Percentiles rank a stretch among this genome's conserved stretches.
phyloP scores from a whole-genome alignment of 2,113 vertebrate genomes.

The Grallaria varia region DNA sequence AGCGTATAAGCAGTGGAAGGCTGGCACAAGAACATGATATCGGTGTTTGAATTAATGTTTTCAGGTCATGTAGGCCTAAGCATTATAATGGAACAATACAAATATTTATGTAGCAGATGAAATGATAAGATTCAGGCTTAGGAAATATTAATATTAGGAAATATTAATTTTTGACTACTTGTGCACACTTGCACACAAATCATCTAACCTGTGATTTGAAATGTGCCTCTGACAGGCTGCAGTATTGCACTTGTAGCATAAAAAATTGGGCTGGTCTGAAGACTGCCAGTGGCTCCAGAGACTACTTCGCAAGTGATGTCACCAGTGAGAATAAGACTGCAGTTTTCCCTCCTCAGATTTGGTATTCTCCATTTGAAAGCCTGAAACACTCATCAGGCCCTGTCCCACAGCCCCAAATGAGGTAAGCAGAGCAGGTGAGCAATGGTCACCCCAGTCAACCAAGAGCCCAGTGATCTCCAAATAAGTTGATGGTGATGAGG shows the following conservation, averaged over 20 bases:
- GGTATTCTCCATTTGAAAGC: fast-evolving
- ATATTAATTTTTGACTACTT: neutral
- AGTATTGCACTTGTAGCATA: neutral
- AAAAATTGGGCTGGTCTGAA: neutral
- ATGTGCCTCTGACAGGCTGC: neutral
- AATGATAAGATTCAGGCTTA: neutral
- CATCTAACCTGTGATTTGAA: neutral
- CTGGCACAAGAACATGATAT: neutral
- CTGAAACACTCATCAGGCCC: neutral
- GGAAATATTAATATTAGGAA: neutral
- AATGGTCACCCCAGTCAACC: neutral
- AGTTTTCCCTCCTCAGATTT: neutral
- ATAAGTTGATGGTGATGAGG: neutral
- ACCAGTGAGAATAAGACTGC: neutral
- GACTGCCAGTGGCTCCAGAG: fast-evolving
- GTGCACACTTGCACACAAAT: neutral
- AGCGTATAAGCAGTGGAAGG: neutral
- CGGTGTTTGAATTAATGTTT: neutral
- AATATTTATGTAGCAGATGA: neutral
- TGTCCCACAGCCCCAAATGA: neutral
- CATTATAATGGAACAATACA: neutral
- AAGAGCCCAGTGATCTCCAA: neutral
- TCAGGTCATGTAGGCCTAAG: neutral
- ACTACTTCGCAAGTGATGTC: neutral
- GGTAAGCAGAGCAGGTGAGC: neutral